Evolutionary conservation across 2,888 invertebrate species (phyloP).

Genomic region (Sinopyrophorus schimmeli): DNA sequence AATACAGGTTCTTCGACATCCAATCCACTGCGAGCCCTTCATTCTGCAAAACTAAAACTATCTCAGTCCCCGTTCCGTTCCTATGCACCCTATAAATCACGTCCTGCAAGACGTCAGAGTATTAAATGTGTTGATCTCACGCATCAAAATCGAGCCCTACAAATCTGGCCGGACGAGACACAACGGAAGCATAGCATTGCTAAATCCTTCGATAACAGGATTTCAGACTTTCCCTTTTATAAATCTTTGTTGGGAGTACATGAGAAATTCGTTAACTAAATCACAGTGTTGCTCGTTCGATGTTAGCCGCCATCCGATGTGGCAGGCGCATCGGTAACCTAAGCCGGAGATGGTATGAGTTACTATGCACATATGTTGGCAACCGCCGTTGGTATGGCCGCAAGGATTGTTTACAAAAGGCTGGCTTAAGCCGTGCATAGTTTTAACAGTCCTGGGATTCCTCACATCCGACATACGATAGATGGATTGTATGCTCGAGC

Average conservation of each 20-base stretch:
- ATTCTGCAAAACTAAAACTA: constrained; percentile 92
- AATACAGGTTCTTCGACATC: constrained; percentile 94
- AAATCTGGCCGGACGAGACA: constrained; percentile 87
- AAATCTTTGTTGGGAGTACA: constrained; percentile 94
- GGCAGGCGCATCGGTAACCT: constrained; percentile 90
- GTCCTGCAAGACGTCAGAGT: constrained; percentile 95
- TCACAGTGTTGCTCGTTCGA: constrained; percentile 78
- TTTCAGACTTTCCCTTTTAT: constrained; percentile 91
- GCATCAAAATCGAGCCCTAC: constrained; percentile 96
- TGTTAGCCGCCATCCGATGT: constrained; percentile 80
- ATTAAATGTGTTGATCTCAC: constrained; percentile 88
- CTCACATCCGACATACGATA: constrained; percentile 79
- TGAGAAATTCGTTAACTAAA: constrained; percentile 82
- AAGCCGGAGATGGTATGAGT: constrained; percentile 73
- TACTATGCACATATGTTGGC: constrained; percentile 93
- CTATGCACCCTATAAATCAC: constrained; percentile 85
- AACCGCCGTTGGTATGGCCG: constrained; percentile 83
- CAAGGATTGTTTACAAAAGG: constrained; percentile 78
- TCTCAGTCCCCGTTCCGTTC: constrained; percentile 80
- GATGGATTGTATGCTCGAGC: constrained; percentile 76
- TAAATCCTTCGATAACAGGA: constrained; percentile 87
- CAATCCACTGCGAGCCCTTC: constrained; percentile 95
- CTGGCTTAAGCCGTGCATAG: constrained; percentile 79
- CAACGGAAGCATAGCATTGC: constrained; percentile 96
- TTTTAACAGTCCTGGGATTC: constrained; percentile 82